Evolutionary conservation across 1,140 invertebrate species (phyloP), one percentile per base, ranked within the genome.

Genomic region (Caenorhabditis briggsae): DNA sequence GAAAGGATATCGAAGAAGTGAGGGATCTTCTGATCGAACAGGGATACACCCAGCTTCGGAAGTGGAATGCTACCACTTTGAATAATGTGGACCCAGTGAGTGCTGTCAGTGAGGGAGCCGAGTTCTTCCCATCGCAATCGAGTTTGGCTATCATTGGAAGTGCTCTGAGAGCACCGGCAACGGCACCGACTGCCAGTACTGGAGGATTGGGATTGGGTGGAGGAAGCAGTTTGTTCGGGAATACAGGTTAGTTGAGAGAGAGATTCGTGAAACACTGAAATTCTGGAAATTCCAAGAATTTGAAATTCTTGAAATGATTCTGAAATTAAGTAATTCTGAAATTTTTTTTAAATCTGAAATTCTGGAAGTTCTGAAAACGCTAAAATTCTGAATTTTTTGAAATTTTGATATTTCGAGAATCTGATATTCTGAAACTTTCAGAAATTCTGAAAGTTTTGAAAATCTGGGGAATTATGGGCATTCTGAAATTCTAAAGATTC

Each of bases 71-170:
- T 33, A 78, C 70, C 12, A 50, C n/a, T 14, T 20, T 12, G 20
- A 70, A 46, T 25, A 43, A 12, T 12, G n/a, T 53, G 14, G 70
- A 78, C 50, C n/a, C 70, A 9, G 43, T 12, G n/a, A 23, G 11
- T n/a, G 11, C 46, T 23, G n/a, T 78, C 46, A 78, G 46, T 5
- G 70, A 78, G n/a, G 70, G 70, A 11, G 70, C 70, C 8, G 70
- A 78, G 11, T 78, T 78, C 55, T 59, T 58, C 58, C 53, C 82
- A 59, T 58, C 82, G 58, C 53, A 58, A 83, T 58, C 58, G 20
- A 83, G 55, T 83, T 25, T 61, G 8, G 82, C 82, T 16, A 61
- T 61, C 7, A 61, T 58, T 59, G 82, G 82, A 83, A 83, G 55
- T 46, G 53, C 82, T 1, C 33, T 83, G 58, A 59, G 53, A 43